Conservation (phyloP, 2,888 invertebrate species). For the Lasioglossum calceatum region DNA sequence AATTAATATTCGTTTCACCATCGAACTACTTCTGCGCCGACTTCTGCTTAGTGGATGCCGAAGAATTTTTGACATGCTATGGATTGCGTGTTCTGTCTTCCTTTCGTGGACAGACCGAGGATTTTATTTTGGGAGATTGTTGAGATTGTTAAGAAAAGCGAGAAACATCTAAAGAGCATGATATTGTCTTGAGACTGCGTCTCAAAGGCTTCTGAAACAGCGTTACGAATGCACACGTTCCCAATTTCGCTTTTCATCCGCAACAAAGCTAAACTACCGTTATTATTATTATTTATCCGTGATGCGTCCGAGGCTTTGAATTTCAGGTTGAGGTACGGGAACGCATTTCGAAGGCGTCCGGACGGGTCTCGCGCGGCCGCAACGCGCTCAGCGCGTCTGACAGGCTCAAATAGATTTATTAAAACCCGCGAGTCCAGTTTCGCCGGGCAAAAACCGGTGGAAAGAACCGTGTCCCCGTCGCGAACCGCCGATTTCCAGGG, state of each 20-base stretch:
- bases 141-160: no score
- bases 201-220: no score
- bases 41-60: neutral
- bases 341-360: neutral
- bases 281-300: neutral
- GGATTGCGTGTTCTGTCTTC: no score
- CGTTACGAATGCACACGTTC: neutral
- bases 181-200: no score
- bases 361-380: neutral
- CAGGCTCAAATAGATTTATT: conserved; percentile 7
- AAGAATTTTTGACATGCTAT: neutral
- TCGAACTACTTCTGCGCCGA: neutral
- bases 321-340: neutral
- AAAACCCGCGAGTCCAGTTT: neutral
- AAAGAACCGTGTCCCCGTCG: neutral
- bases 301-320: neutral
- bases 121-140: neutral
- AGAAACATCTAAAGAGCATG: no score
- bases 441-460: neutral
- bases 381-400: neutral
- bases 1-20: conserved; percentile 6
- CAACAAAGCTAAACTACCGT: neutral
- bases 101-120: neutral
- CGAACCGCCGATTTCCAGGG: neutral
- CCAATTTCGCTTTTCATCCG: neutral